Evolutionary conservation across 2,113 vertebrate genomes (phyloP).

Genomic region (Fulmarus glacialis): DNA sequence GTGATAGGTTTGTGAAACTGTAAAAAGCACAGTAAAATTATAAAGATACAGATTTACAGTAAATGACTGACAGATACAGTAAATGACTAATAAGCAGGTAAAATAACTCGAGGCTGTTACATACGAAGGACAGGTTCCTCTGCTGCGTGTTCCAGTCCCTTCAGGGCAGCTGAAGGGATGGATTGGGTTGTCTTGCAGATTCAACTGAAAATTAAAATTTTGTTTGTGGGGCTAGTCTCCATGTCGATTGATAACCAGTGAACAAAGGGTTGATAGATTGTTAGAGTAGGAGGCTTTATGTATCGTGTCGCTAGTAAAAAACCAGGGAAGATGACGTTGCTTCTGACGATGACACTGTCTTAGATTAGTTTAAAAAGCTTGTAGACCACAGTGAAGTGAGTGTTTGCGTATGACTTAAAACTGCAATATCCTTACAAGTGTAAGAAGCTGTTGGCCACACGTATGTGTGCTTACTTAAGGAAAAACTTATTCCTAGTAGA

Average conservation of each 20-base stretch:
- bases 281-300: background rate
- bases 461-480: background rate
- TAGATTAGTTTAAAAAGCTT: background rate
- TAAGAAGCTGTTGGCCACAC: background rate
- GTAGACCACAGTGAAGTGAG: background rate
- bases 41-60: fast-evolving
- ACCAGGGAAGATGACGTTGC: background rate
- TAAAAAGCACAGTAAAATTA: background rate
- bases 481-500: fast-evolving
- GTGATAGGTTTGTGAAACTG: background rate
- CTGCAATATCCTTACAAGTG: background rate
- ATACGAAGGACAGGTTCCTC: background rate
- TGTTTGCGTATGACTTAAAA: background rate
- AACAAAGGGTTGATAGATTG: background rate
- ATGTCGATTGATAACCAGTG: fast-evolving
- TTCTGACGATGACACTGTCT: background rate
- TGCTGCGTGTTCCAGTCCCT: background rate
- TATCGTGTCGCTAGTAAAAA: background rate
- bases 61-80: background rate
- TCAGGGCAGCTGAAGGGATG: background rate
- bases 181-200: background rate
- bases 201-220: background rate
- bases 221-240: background rate
- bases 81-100: background rate
- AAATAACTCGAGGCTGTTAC: fast-evolving